These are phyloP conservation scores for Anastrepha obliqua DNA, from an alignment of 1,140 invertebrate species.

Conservation along the genomic window DNA sequence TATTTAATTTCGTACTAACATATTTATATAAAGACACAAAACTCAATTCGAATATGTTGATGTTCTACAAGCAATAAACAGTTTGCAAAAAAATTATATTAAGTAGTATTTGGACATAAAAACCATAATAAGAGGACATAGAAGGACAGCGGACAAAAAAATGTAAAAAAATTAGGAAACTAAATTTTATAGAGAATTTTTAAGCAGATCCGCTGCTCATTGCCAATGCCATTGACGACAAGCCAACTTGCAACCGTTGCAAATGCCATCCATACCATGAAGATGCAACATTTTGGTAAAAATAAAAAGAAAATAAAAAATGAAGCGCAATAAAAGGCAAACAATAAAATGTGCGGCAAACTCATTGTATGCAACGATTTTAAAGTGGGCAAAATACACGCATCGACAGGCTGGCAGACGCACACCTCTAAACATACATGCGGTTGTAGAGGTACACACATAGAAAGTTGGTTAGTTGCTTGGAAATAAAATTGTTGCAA, in stretches of 20 bases:
- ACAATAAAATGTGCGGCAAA: conserved; percentile 18
- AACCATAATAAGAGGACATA: neutral
- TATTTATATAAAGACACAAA: conserved; percentile 41
- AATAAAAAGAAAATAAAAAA: conserved; percentile 3
- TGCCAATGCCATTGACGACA: conserved; percentile 28
- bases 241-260: conserved; percentile 42
- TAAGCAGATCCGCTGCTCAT: neutral
- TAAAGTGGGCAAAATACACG: conserved; percentile 13
- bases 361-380: neutral
- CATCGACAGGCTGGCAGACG: neutral
- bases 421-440: neutral
- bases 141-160: neutral
- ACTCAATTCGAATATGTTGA: conserved; percentile 6
- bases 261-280: conserved; percentile 56
- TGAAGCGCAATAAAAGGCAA: conserved; percentile 11
- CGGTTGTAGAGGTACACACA: neutral
- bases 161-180: conserved; percentile 1
- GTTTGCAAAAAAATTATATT: neutral
- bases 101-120: conserved; percentile 2
- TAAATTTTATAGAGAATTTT: conserved; percentile 20
- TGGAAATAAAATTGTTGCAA: conserved; percentile 53
- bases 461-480: conserved; percentile 11
- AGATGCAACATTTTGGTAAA: conserved; percentile 61
- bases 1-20: conserved; percentile 21
- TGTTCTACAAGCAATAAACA: conserved; percentile 35